Percentiles rank a stretch among this genome's conserved stretches.
phyloP scores from a whole-genome alignment of 2,797 vertebrate species.

The Pangasius mekongensis region DNA sequence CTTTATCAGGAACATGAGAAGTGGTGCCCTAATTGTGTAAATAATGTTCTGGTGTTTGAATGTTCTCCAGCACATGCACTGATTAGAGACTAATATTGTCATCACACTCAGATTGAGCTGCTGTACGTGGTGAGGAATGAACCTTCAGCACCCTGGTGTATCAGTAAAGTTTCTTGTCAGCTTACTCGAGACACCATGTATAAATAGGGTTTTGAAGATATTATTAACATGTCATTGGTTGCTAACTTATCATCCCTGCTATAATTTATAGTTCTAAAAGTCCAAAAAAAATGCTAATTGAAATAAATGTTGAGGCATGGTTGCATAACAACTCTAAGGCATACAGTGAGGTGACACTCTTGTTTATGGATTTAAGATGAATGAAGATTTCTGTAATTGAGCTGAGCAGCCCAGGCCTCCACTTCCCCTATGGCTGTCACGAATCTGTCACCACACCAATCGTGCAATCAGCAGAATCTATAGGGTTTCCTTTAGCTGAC shows the following conservation, averaged over 20 bases:
- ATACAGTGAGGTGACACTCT: conserved; percentile 26
- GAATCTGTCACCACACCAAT: conserved; percentile 48
- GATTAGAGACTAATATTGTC: conserved; percentile 42
- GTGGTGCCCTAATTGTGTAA: conserved; percentile 41
- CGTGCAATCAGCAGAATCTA: conserved; percentile 49
- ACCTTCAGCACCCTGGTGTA: conserved; percentile 4
- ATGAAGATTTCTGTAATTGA: conserved; percentile 48
- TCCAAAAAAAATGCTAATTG: not conserved
- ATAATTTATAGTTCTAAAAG: not conserved
- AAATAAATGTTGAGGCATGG: conserved; percentile 19
- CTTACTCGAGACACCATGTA: not conserved
- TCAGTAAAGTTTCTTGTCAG: conserved; percentile 11
- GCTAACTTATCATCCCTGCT: not conserved
- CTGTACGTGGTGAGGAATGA: conserved; percentile 3
- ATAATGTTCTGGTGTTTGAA: conserved; percentile 39
- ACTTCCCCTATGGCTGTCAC: conserved; percentile 47
- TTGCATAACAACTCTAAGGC: not conserved
- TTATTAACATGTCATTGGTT: not conserved
- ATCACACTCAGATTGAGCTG: conserved; percentile 10
- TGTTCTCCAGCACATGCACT: conserved; percentile 21
- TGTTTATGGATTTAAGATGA: conserved; percentile 53
- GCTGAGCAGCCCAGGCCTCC: conserved; percentile 22
- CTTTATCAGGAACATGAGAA: conserved; percentile 45
- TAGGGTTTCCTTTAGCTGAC: conserved; percentile 30
- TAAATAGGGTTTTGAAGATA: not conserved